Conservation (phyloP, 2,113 vertebrate genomes). For the Tor tambroides region DNA sequence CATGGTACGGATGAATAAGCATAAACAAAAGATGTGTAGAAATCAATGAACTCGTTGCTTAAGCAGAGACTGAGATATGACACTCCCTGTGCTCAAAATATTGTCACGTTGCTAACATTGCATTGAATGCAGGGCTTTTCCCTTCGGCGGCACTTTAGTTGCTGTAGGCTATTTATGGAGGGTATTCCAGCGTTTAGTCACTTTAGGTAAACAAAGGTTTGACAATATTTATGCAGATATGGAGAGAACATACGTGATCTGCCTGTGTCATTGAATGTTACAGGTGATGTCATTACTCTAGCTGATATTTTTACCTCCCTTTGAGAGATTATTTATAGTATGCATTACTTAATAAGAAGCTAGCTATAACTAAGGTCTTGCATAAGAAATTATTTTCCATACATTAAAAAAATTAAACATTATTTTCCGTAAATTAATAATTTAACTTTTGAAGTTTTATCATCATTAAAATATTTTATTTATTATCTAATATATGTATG, state of each 20-base stretch:
- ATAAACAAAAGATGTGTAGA: neutral
- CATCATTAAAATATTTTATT: neutral
- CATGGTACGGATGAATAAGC: neutral
- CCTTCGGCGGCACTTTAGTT: neutral
- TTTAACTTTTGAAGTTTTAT: neutral
- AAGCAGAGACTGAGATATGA: conserved; percentile 41
- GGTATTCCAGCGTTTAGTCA: conserved; percentile 41
- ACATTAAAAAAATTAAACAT: too few species aligned
- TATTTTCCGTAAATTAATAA: too few species aligned
- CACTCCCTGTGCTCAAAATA: conserved; percentile 9
- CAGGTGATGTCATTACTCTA: conserved; percentile 18
- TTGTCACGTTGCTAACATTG: conserved; percentile 33
- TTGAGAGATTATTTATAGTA: neutral
- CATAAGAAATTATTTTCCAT: neutral
- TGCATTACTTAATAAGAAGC: neutral
- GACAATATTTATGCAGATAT: neutral
- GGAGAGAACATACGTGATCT: conserved; percentile 8
- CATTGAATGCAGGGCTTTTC: conserved; percentile 1
- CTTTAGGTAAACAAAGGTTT: conserved; percentile 13
- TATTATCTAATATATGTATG: neutral
- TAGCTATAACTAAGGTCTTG: neutral
- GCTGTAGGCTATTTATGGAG: conserved; percentile 12
- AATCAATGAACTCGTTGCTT: conserved; percentile 15
- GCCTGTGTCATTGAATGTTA: neutral
- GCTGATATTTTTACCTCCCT: neutral